Evolutionary conservation across 2,797 vertebrate species (phyloP).

Genomic region (Brachyrhaphis roseni): DNA sequence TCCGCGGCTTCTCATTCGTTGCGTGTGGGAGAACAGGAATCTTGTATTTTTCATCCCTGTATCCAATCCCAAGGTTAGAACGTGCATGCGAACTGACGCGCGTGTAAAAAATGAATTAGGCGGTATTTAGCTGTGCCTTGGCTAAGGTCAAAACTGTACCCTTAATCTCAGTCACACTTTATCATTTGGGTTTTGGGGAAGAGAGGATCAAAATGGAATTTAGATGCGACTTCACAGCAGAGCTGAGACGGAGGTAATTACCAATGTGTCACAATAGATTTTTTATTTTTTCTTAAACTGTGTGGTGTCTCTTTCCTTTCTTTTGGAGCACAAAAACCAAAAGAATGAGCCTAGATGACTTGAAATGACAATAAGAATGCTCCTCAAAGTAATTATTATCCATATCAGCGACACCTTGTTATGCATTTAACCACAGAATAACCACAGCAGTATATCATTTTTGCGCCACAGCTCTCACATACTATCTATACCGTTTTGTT

Average conservation of each 20-base stretch:
- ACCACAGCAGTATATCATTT: background rate
- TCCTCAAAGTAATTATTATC: background rate
- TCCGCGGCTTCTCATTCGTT: conserved; percentile 15
- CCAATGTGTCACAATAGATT: conserved; percentile 5
- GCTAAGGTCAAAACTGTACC: conserved; percentile 48
- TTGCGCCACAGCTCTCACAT: background rate
- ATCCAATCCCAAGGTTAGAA: conserved; percentile 69
- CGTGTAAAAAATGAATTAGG: conserved; percentile 63
- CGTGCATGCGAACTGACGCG: conserved; percentile 32
- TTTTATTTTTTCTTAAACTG: background rate
- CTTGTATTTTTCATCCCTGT: conserved; percentile 33
- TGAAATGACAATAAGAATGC: background rate
- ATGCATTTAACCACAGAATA: background rate
- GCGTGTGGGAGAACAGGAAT: conserved; percentile 18
- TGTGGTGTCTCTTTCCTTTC: conserved; percentile 24
- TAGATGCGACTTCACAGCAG: conserved; percentile 27
- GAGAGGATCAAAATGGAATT: conserved; percentile 37
- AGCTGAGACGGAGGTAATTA: conserved; percentile 38
- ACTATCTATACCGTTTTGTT: background rate
- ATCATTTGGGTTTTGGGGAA: conserved; percentile 25
- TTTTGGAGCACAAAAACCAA: background rate
- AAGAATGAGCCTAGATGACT: background rate
- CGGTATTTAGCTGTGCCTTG: conserved; percentile 45
- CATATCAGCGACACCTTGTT: background rate
- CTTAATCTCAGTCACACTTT: conserved; percentile 54